Conservation (phyloP, 2,113 vertebrate species). For the Xiphophorus couchianus region DNA sequence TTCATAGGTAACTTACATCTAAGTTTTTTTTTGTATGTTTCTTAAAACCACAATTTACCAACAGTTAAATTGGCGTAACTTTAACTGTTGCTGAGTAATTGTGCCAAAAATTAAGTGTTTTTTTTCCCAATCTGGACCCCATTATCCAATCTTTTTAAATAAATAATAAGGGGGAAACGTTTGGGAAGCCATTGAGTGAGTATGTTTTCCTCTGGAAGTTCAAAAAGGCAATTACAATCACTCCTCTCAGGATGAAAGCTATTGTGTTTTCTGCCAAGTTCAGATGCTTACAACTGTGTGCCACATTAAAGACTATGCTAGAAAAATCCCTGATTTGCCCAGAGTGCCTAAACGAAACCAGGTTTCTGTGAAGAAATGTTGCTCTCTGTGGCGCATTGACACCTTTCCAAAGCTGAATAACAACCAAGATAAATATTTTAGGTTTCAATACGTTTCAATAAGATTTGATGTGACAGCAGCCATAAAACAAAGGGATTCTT, state of each 20-base stretch:
- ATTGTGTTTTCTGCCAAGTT: not conserved
- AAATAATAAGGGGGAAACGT: not conserved
- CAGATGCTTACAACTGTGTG: not conserved
- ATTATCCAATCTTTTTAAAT: conserved; percentile 1
- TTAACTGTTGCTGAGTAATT: not conserved
- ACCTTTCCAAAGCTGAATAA: not conserved
- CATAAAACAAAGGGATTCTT: too few species aligned
- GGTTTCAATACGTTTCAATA: too few species aligned
- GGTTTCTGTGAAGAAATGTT: not conserved
- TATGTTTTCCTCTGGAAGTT: not conserved
- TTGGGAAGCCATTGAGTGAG: not conserved
- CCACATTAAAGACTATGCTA: not conserved
- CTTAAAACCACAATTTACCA: not conserved
- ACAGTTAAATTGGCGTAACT: not conserved
- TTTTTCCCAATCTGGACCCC: not conserved
- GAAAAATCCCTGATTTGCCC: not conserved
- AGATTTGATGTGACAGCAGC: too few species aligned
- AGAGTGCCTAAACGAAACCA: not conserved
- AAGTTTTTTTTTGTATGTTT: too few species aligned
- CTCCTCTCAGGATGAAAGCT: conserved; percentile 1
- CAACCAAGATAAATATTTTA: too few species aligned
- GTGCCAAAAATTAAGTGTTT: not conserved
- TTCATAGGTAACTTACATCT: too few species aligned
- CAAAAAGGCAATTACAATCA: conserved; percentile 2
- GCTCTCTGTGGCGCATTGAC: not conserved